Evolutionary conservation across 2,888 invertebrate genomes (phyloP), one percentile per base, ranked within the genome.

Genomic region (Parelbella ahira): DNA sequence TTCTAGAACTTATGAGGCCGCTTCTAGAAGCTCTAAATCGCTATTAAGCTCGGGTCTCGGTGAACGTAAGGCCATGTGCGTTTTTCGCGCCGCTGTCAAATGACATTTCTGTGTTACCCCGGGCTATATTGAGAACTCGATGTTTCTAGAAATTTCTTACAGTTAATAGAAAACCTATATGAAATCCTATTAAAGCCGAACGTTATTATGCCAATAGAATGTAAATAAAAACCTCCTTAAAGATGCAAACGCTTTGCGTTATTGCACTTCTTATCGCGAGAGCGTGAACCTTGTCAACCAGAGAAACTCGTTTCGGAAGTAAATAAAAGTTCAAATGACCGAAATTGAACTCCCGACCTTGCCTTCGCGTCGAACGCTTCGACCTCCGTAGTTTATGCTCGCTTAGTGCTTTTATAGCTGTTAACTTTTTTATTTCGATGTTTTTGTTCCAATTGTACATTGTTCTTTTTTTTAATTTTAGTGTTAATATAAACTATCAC

Each of bases 1-100:
- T n/a, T 3, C 11, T 4, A 5, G 7, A 6, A 19, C 9, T 15
- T 7, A 8, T 8, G 0, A 8, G 15, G 29, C 29, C 48, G 13
- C 43, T 38, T 52, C 50, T 20, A 47, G 51, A 25, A 19, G 6
- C 21, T 49, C 29, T 48, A 47, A 33, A n/a, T 45, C 34, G 11
- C 19, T 7, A 13, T 24, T 49, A 49, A 21, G 28, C 34, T 27
- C 12, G 3, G 11, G 7, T 34, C 6, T 12, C 9, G 60, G 70
- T 65, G 73, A 72, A 68, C 54, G 71, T 70, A 71, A 72, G 70
- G 74, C 45, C 70, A 53, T 38, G 32, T 54, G 50, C 53, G 52
- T 54, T 53, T 49, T 47, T 50, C 29, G 19, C 13, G 8, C 11
- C 10, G 19, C 13, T 25, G 28, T 47, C 36, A 23, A 33, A 28